Evolutionary conservation across 1,140 invertebrate species (phyloP), one percentile per base, ranked within the genome.

Genomic region (Pantala flavescens): DNA sequence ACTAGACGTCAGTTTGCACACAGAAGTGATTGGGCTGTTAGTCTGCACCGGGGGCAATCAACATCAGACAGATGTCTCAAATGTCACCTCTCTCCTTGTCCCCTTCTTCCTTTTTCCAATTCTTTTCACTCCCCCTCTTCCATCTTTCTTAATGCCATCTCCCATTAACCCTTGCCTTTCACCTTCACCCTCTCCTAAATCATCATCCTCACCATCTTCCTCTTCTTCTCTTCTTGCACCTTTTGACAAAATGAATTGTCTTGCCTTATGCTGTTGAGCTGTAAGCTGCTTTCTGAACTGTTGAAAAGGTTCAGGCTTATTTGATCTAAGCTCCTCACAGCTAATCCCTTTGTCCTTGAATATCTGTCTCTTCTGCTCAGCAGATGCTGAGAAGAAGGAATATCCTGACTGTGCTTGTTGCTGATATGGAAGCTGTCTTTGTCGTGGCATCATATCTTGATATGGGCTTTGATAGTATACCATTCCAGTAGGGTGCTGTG

Each of bases 1-100:
- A 21, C 12, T 7, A 63, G 49, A 63, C n/a, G 3, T 14, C 1
- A 63, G 16, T 63, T 14, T 63, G 49, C 49, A 16, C 14, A 63
- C n/a, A 19, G n/a, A 16, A 63, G 49, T 63, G 49, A 63, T 63
- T 12, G n/a, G n/a, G 28, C 9, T 36, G 28, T 19, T 63, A 63
- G 49, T 63, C 49, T 63, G 49, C 49, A 63, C 49, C 49, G 49
- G 49, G 49, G 49, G 49, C 49, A 5, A 63, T 63, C n/a, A 63
- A 63, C 49, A 63, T 63, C 49, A 63, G 49, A 63, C 49, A 21
- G 49, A 63, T 63, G 49, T 63, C 49, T 63, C 49, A 21, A 63
- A 63, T 21, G 49, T 63, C 49, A 63, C 49, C 49, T 63, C 49
- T 12, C 49, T 63, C n/a, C 49, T 16, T 5, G 14, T 63, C 2